Evolutionary conservation across 1,140 invertebrate species (phyloP), one percentile per base, ranked within the genome.

Genomic region (Anastatus disparis): DNA sequence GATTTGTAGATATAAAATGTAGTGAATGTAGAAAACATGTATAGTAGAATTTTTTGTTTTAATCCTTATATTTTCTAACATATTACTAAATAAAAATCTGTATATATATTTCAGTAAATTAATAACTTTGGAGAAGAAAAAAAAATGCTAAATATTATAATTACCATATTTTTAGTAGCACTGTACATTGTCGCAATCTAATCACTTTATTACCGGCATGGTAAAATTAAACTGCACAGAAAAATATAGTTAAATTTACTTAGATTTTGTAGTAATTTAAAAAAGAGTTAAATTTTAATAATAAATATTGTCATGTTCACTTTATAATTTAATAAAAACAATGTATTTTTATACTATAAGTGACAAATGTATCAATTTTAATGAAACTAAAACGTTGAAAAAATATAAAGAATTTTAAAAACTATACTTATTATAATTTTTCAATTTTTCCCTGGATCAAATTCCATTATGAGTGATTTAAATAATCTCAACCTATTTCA

Each of bases 91-190:
- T 46, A 2, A 35, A 58, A 20, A 22, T 48, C 22, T 62, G 59
- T 67, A 58, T n/a, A 58, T 58, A 31, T 12, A 26, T 20, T 8
- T n/a, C n/a, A 22, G 15, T 68, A 26, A n/a, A 69, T 40, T 61
- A 42, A 46, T 46, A 4, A 44, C 26, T 42, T 35, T 50, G 29
- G 52, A 48, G 56, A n/a, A 52, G 26, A 38, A 35, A 44, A 53
- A 42, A 55, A 53, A 29, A 59, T 10, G 59, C 38, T 69, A 27
- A 35, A 53, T 44, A 38, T 42, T 52, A 70, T 63, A 70, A 70
- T 70, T 70, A 70, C 67, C 67, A 70, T 70, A 70, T 70, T 70
- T 52, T 62, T 62, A 70, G 67, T 29, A 62, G 67, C 59, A 70
- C 67, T 70, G 58, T 70, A 62, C 55, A 70, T 62, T 70, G 50